Evolutionary conservation across 37 sponge, comb jelly and placozoan genomes (phyloP), one percentile per base, ranked within the genome.

Genomic region (Agelas oroides): DNA sequence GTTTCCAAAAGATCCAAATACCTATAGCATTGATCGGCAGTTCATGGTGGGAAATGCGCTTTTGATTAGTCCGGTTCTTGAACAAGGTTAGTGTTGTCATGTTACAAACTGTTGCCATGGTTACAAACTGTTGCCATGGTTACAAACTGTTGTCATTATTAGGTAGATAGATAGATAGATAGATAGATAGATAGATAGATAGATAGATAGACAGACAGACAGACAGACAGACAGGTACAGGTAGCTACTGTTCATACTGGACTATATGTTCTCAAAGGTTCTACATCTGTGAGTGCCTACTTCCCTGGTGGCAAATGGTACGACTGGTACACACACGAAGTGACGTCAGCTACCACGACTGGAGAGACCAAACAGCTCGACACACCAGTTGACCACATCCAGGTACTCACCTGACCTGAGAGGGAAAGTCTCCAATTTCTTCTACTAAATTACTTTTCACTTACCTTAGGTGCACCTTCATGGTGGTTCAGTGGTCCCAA

Each of bases 291-390:
- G 23, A 23, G 30, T 8, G 86, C 78, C 35, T 95, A 95, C 81
- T 89, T 95, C 84, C 96, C 96, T 21, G 67, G 71, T 33, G 92
- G 77, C 1, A 64, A 63, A 14, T 95, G 96, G 96, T 95, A 92
- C 60, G 92, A 92, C 70, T 86, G 78, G 55, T 81, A 33, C 62
- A 84, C 78, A 23, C 63, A 81, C 25, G 31, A 59, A 27, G 66
- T 66, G 39, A 70, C 64, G 2, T 53, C 78, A 0, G n/a, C n/a
- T n/a, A n/a, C 73, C 12, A 54, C 18, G 30, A 70, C 66, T 20
- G 78, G 82, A n/a, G 86, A 78, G 54, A 62, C 73, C 39, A 68
- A 61, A 64, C 33, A 69, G 5, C 32, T 92, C 1, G 17, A 38
- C 31, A 70, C 92, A 0, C 92, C 95, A 25, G 21, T 82, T 32